Conservation (phyloP, 35 echinoderm and acorn worm species). For the Nesometra sesokonis region DNA sequence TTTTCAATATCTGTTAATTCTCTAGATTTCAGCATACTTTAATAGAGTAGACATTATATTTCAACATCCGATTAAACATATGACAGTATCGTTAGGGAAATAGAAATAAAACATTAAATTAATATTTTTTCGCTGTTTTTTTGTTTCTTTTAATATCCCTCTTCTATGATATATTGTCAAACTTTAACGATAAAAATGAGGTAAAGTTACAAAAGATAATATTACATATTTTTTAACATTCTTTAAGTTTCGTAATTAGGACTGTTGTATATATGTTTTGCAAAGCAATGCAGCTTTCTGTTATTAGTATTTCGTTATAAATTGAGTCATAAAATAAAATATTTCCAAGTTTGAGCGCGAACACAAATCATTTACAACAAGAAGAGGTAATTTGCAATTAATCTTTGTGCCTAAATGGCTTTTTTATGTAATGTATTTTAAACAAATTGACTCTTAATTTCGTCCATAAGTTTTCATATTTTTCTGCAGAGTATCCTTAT, state of each 20-base stretch:
- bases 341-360: neutral
- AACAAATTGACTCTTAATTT: constrained; percentile 1
- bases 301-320: neutral
- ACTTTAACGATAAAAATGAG: neutral
- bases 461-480: neutral
- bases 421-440: neutral
- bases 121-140: neutral
- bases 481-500: neutral
- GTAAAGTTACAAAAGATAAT: neutral
- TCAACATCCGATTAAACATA: neutral
- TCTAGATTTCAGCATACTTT: neutral
- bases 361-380: neutral
- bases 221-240: neutral
- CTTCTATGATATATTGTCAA: neutral
- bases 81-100: neutral
- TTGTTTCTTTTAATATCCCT: neutral
- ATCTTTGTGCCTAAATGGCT: neutral
- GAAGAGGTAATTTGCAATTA: neutral
- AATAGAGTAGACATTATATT: neutral
- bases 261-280: neutral
- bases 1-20: neutral
- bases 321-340: constrained; percentile 1
- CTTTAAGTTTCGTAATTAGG: neutral
- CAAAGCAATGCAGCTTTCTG: neutral
- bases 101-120: neutral